A percentile compares a stretch with the other conserved stretches of the same genome.
phyloP scores from a whole-genome alignment of 2,888 invertebrate genomes.

The Watsonalla binaria region DNA sequence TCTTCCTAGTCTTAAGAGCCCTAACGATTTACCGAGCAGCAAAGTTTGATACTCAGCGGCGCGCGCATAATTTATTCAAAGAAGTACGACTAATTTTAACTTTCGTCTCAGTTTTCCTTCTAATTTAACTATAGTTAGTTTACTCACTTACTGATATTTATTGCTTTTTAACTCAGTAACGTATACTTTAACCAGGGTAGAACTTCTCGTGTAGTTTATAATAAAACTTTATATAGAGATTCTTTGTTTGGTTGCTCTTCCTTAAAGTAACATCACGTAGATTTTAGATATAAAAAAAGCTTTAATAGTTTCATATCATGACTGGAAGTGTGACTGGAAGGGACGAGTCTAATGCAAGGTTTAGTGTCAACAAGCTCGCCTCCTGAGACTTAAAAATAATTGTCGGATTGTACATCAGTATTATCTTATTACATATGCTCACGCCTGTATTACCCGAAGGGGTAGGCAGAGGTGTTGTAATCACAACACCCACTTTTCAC shows the following conservation, averaged over 20 bases:
- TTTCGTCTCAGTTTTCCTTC: constrained; percentile 5
- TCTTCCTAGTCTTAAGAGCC: background rate
- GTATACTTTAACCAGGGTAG: background rate
- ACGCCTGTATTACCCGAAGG: no score
- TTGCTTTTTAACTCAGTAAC: constrained; percentile 1
- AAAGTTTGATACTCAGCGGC: background rate
- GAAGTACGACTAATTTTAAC: constrained; percentile 11
- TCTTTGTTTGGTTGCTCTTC: constrained; percentile 17
- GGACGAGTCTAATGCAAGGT: no score
- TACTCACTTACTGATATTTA: constrained; percentile 5
- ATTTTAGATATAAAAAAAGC: no score
- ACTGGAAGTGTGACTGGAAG: no score
- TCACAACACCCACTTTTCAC: no score
- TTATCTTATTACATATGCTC: no score
- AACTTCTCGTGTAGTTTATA: constrained; percentile 3
- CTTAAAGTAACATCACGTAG: no score
- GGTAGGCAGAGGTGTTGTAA: no score
- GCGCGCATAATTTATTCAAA: constrained; percentile 12
- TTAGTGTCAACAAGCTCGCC: no score
- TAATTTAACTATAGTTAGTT: constrained; percentile 1
- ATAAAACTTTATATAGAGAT: constrained; percentile 20
- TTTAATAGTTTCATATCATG: no score
- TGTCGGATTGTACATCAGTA: no score
- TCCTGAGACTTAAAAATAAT: no score
- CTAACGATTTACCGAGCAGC: background rate